A percentile compares a stretch with the other conserved stretches of the same genome.
Evolutionary conservation across 1,140 invertebrate species (phyloP).

Genomic region (Penaeus vannamei): DNA sequence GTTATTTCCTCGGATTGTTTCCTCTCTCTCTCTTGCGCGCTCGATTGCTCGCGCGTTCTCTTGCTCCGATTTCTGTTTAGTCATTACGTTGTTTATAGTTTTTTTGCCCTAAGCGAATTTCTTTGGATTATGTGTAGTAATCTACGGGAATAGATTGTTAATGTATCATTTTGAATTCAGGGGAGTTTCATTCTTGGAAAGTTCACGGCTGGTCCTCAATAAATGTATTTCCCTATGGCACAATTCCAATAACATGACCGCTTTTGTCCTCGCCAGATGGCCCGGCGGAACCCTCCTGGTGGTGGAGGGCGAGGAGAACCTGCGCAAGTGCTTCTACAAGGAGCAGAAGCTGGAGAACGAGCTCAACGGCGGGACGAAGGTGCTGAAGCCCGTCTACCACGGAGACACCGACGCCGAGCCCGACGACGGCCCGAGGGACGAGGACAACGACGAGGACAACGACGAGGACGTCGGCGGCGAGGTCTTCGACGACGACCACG

Average conservation of each 20-base stretch:
- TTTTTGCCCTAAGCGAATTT: too few relatives aligned
- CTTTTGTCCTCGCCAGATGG: constrained; percentile 51
- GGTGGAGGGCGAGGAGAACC: constrained; percentile 62
- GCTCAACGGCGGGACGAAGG: not conserved
- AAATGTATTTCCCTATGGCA: too few relatives aligned
- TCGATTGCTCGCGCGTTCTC: too few relatives aligned
- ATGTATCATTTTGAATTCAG: too few relatives aligned
- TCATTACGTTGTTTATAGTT: too few relatives aligned
- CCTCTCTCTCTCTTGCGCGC: too few relatives aligned
- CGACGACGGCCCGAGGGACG: constrained; percentile 30
- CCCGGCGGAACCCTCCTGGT: constrained; percentile 59
- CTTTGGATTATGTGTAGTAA: too few relatives aligned
- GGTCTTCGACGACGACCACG: constrained; percentile 52
- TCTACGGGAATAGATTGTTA: too few relatives aligned
- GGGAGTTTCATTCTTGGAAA: too few relatives aligned
- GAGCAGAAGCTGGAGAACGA: constrained; percentile 53
- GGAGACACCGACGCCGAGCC: not conserved
- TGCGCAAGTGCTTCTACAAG: constrained; percentile 62
- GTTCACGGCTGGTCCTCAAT: too few relatives aligned
- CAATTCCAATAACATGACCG: not conserved
- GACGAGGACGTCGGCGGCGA: constrained; percentile 53
- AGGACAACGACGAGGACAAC: constrained; percentile 34
- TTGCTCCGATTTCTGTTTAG: too few relatives aligned
- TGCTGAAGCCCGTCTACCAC: constrained; percentile 21
- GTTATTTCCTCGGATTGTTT: not conserved